Evolutionary conservation across 2,113 vertebrate genomes (phyloP), one percentile per base, ranked within the genome.

Genomic region (Calyptommatus sinebrachiatus): DNA sequence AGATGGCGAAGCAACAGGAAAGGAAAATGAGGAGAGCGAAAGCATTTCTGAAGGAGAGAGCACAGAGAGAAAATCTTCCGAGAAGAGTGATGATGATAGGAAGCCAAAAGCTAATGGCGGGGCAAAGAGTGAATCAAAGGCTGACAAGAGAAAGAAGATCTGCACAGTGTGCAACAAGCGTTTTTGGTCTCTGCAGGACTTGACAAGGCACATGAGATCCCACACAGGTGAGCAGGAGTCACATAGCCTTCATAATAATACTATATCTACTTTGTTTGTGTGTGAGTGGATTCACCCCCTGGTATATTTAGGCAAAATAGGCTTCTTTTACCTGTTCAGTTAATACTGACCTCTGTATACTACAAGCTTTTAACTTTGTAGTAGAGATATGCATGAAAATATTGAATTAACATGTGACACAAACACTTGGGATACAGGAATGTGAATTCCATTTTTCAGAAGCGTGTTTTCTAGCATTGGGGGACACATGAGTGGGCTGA

Each of bases 121-220:
- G 81, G 92, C 94, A 35, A 94, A 91, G 70, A 91, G 92, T 78
- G 83, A 86, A 85, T 92, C 89, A 87, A 97, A 98, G 83, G 94
- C 97, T 0, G 98, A 99, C 93, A 99, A 99, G 94, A 96, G 98
- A 92, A 99, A 99, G 93, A 99, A 99, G 91, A 96, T 99, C 86
- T 99, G 98, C 90, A 96, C 91, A 12, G 97, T 99, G 71, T 99
- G 98, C 84, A 96, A 93, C 77, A 99, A 99, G 87, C 93, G 98
- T 50, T 99, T 99, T 95, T 99, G 98, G 98, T 99, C 98, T 24
- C 96, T 99, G 85, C 98, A 99, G 93, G 98, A 99, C 92, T 94
- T 99, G 90, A 99, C 98, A 1, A 90, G 98, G 80, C 98, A 99
- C 92, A 99, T 98, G 96, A 91, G 98, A 88, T 99, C 98, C 29